Evolutionary conservation across 2,797 vertebrate genomes (phyloP).

Genomic region (Malurus splendens): DNA sequence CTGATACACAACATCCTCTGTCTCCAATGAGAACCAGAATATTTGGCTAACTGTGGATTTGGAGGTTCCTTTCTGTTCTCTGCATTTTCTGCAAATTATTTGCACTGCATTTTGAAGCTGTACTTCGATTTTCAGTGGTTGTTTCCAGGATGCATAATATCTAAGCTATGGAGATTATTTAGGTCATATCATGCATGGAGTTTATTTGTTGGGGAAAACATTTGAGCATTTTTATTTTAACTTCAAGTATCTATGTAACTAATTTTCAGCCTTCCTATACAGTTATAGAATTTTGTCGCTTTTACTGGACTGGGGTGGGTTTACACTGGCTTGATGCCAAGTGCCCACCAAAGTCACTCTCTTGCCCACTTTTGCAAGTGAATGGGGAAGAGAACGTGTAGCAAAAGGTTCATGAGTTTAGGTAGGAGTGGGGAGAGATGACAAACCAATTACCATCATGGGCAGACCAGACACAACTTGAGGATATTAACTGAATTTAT

Average conservation of each 20-base stretch:
- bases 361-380: background rate
- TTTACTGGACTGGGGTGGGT: background rate
- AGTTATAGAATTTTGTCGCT: background rate
- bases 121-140: background rate
- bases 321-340: background rate
- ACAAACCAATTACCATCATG: background rate
- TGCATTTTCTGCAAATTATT: background rate
- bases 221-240: background rate
- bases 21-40: background rate
- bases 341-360: background rate
- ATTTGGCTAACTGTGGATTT: background rate
- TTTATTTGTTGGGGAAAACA: background rate
- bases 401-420: background rate
- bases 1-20: rapidly evolving
- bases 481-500: background rate
- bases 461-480: background rate
- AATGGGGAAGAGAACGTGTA: background rate
- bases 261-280: background rate
- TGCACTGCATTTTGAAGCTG: background rate
- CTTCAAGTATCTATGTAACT: background rate
- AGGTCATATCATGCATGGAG: background rate
- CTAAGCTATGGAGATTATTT: background rate
- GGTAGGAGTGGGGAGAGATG: rapidly evolving
- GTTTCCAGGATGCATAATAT: background rate
- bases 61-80: background rate